Percentiles rank a stretch among this genome's conserved stretches.
Conservation (phyloP, 2,113 vertebrate genomes). For the Syngnathoides biaculeatus region DNA sequence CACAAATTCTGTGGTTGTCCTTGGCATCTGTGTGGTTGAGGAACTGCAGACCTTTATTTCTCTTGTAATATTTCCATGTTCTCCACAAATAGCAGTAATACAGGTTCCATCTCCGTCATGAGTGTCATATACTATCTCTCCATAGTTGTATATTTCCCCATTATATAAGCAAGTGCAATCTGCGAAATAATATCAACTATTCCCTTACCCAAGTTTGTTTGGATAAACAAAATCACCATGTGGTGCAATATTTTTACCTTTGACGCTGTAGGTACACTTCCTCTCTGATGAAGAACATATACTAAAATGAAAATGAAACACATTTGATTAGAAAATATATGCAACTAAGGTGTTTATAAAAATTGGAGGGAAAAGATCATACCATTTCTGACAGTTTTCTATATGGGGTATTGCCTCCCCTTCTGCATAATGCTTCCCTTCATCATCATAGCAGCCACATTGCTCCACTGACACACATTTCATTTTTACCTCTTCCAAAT, state of each 20-base stretch:
- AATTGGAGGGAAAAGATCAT: slow-evolving; percentile 22
- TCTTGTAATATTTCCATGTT: slow-evolving; percentile 71
- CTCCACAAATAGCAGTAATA: slow-evolving; percentile 70
- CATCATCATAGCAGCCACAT: slow-evolving; percentile 76
- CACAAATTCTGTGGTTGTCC: slow-evolving; percentile 23
- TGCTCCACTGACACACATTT: slow-evolving; percentile 68
- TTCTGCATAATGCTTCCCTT: slow-evolving; percentile 72
- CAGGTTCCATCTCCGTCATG: slow-evolving; percentile 78
- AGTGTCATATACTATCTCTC: slow-evolving; percentile 73
- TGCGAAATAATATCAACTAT: slow-evolving; percentile 34
- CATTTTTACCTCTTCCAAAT: slow-evolving; percentile 83
- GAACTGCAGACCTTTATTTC: slow-evolving; percentile 10
- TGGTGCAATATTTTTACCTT: slow-evolving; percentile 28
- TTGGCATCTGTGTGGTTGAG: slow-evolving; percentile 1
- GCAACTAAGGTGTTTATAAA: neutral
- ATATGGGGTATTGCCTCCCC: slow-evolving; percentile 59
- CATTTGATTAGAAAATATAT: neutral
- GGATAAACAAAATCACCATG: neutral
- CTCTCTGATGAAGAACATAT: slow-evolving; percentile 43
- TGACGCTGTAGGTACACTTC: slow-evolving; percentile 20
- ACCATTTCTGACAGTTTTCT: slow-evolving; percentile 80
- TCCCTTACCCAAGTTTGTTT: too few species aligned
- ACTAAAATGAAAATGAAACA: slow-evolving; percentile 39
- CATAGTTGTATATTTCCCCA: slow-evolving; percentile 51
- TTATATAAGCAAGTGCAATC: slow-evolving; percentile 77